Evolutionary conservation across 1,140 invertebrate species (phyloP), one percentile per base, ranked within the genome.

Genomic region (Drosophila kikkawai): DNA sequence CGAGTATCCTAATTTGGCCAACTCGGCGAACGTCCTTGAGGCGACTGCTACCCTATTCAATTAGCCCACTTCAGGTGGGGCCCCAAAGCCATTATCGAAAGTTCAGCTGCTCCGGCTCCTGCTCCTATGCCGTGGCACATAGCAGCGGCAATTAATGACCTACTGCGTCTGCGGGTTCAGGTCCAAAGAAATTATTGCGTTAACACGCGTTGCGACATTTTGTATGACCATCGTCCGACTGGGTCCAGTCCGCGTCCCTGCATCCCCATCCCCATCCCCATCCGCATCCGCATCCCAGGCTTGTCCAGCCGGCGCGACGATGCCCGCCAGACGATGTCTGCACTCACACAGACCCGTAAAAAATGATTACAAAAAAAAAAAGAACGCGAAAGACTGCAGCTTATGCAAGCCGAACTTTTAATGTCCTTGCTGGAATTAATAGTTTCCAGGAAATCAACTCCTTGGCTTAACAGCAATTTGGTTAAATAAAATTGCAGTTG

Each of bases 151-250:
- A 82, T 90, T 91, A 91, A 91, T 91, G 85, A 90, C 85, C 85
- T 86, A 90, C 86, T 91, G 86, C 85, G 84, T 88, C 68, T 68
- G 65, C 26, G 83, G 32, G 83, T 80, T 77, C 67, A 80, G 53
- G 73, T 71, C 61, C 74, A 58, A 59, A 63, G 65, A 78, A 76
- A 75, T 82, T 75, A 90, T 85, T 74, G 85, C 75, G 61, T 85
- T 90, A 90, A 85, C 85, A 90, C 78, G 81, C 74, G 59, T 79
- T 90, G 82, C 75, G 79, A 88, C 81, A 90, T 85, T 90, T 79
- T 84, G 70, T 85, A 65, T 61, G 82, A 79, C 63, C 69, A 67
- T 65, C 67, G 55, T 19, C 53, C 41, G 37, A 39, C 50, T 55
- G n/a, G 26, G 26, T 29, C 26, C 60, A 2, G 37, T 22, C 64